These are phyloP conservation scores for Aix galericulata DNA, from an alignment of 2,113 vertebrate genomes.

Conservation along the genomic window DNA sequence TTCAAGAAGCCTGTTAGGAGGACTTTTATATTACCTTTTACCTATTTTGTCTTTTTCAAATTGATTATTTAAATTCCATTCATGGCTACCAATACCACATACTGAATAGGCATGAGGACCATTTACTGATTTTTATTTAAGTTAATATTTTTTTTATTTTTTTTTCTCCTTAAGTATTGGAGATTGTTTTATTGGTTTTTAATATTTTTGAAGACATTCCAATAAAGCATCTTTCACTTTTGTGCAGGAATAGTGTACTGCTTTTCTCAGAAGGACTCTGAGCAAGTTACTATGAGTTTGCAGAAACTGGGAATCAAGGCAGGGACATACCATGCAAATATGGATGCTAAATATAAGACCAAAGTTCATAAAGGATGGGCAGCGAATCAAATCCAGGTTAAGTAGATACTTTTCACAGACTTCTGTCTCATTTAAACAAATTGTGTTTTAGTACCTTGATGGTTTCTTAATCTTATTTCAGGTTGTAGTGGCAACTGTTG, in stretches of 20 bases:
- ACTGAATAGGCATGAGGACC: background rate
- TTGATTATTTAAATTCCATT: background rate
- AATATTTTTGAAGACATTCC: background rate
- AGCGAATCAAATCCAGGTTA: constrained; percentile 89
- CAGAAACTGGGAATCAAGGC: constrained; percentile 85
- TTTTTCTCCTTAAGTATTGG: background rate
- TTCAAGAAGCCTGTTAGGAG: background rate
- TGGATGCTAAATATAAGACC: constrained; percentile 87
- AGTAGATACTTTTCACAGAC: background rate
- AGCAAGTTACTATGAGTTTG: constrained; percentile 84
- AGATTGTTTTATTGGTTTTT: background rate
- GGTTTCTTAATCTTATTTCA: constrained; percentile 50
- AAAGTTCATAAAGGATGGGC: constrained; percentile 90
- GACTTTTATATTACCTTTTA: background rate
- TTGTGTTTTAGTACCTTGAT: background rate
- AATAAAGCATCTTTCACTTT: background rate
- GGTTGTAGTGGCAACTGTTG: constrained; percentile 97
- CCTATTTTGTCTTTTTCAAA: background rate
- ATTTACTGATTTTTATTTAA: background rate
- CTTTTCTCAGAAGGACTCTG: constrained; percentile 97
- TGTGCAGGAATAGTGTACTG: constrained; percentile 93
- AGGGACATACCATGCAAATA: constrained; percentile 90
- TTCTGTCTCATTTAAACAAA: background rate
- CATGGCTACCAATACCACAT: background rate
- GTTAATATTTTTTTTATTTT: background rate